Conservation (phyloP, 2,113 vertebrate species). For the Stomatorhinus ivindoensis region DNA sequence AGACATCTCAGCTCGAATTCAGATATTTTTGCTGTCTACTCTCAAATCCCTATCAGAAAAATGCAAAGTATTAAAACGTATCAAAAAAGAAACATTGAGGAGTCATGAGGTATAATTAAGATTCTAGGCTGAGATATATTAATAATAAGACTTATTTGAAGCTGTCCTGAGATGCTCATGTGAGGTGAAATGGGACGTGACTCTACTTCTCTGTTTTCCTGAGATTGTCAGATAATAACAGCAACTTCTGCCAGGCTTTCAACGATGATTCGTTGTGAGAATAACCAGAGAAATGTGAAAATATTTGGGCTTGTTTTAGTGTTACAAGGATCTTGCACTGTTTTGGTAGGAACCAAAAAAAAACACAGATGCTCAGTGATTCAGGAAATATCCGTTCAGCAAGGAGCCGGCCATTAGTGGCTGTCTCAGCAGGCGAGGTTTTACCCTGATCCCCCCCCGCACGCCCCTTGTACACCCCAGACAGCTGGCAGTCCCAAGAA, state of each 20-base stretch:
- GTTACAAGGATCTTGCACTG: background rate
- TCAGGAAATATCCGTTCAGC: background rate
- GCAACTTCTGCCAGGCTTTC: background rate
- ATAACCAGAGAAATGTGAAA: background rate
- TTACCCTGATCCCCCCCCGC: constrained; percentile 22
- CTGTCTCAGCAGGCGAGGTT: constrained; percentile 34
- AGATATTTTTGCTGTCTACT: background rate
- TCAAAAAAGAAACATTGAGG: background rate
- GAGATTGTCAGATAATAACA: background rate
- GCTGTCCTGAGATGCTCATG: background rate
- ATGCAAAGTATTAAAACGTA: background rate
- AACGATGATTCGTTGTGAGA: background rate
- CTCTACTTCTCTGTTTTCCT: background rate
- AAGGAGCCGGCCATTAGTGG: constrained; percentile 27
- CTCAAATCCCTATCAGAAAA: background rate
- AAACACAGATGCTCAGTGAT: background rate
- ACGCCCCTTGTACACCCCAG: background rate
- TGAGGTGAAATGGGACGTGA: background rate
- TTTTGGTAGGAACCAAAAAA: background rate
- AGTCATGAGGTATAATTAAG: background rate
- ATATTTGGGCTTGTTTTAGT: background rate
- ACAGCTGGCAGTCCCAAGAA: constrained; percentile 38
- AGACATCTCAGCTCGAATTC: background rate
- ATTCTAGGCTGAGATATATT: background rate
- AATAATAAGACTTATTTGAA: background rate